Conservation (phyloP, 2,113 vertebrate genomes). For the Hypocryptadius cinnamomeus region DNA sequence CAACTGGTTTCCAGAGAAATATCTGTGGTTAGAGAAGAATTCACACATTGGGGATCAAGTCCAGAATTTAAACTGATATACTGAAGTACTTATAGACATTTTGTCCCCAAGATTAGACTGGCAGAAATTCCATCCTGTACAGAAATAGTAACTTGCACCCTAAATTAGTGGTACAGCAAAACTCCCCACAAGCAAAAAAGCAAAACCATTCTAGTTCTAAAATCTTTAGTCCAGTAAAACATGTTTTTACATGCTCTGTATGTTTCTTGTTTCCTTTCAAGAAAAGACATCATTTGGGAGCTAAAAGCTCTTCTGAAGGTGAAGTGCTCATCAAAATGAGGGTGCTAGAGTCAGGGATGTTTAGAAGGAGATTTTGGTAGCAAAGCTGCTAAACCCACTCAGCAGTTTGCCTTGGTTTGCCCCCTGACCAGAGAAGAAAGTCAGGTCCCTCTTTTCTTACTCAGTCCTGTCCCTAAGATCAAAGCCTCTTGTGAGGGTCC, state of each 20-base stretch:
- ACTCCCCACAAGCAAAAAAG: not conserved
- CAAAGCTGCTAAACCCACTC: not conserved
- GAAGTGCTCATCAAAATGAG: not conserved
- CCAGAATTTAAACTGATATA: not conserved
- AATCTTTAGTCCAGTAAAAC: not conserved
- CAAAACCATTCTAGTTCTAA: not conserved
- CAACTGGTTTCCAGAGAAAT: not conserved
- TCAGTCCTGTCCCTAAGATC: not conserved
- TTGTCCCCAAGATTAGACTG: not conserved
- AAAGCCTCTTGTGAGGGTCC: not conserved
- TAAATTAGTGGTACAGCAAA: not conserved
- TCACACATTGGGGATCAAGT: not conserved
- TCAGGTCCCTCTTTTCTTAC: not conserved
- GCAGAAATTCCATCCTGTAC: not conserved
- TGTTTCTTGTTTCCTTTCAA: not conserved
- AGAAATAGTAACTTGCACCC: not conserved
- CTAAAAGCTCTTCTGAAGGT: not conserved
- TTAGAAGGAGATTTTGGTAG: not conserved
- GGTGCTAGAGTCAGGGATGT: not conserved
- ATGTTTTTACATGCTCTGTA: not conserved
- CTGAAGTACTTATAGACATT: not conserved
- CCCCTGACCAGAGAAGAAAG: not conserved
- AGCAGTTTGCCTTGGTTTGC: not conserved
- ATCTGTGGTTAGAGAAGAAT: not conserved
- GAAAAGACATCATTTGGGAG: not conserved